phyloP scores from a whole-genome alignment of 2,797 vertebrate species.

The Falco novaeseelandiae region DNA sequence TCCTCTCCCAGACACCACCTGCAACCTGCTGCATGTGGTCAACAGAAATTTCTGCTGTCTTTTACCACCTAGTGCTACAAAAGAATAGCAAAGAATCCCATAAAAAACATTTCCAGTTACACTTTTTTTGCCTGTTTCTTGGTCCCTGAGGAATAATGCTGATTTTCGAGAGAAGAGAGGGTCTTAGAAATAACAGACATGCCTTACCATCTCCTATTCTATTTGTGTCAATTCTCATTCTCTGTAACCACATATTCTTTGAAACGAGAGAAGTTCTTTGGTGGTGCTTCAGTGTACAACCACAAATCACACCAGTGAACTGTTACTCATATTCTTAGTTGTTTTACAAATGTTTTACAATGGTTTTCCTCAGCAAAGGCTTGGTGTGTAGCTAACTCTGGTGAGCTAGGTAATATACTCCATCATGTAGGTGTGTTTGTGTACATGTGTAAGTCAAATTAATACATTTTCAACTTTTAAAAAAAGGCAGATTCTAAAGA shows the following conservation, averaged over 20 bases:
- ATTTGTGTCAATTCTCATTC: not conserved
- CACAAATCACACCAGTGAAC: not conserved
- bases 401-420: not conserved
- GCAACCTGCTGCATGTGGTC: not conserved
- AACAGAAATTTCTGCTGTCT: not conserved
- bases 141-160: not conserved
- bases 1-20: not conserved
- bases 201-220: not conserved
- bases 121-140: not conserved
- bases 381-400: not conserved
- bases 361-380: not conserved
- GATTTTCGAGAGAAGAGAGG: not conserved
- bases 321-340: not conserved
- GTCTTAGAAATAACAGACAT: not conserved
- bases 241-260: not conserved
- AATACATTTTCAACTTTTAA: not conserved
- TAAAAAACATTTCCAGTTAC: not conserved
- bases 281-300: not conserved
- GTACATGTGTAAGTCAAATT: not conserved
- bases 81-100: not conserved
- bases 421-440: not conserved
- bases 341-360: not conserved
- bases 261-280: not conserved
- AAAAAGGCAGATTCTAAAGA: not conserved
- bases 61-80: not conserved